phyloP scores from a whole-genome alignment of 2,113 vertebrate genomes.

The Mionectes macconnelli region DNA sequence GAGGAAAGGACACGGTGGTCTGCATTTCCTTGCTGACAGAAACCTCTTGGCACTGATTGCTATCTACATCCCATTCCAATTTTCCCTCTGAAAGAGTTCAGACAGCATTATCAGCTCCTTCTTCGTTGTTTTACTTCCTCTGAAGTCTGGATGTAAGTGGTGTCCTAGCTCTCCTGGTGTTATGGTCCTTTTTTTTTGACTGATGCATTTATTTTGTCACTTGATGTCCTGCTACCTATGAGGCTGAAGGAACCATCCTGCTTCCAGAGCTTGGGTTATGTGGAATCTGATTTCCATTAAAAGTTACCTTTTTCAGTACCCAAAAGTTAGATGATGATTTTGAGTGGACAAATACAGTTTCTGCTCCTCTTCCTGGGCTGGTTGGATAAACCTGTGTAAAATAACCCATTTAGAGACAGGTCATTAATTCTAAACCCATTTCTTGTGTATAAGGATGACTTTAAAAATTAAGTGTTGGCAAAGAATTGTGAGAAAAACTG shows the following conservation, averaged over 20 bases:
- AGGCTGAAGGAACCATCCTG: not conserved
- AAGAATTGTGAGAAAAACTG: not conserved
- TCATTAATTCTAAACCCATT: not conserved
- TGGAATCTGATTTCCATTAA: not conserved
- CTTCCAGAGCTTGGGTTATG: not conserved
- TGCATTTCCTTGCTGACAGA: not conserved
- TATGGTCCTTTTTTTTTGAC: not conserved
- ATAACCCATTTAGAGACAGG: accelerated
- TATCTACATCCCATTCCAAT: constrained; percentile 25
- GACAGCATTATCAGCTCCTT: constrained; percentile 6
- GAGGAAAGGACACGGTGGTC: not conserved
- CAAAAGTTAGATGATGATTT: not conserved
- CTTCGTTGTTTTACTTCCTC: constrained; percentile 11
- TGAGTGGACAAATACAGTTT: not conserved
- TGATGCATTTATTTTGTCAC: not conserved
- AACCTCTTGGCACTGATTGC: not conserved
- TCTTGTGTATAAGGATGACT: not conserved
- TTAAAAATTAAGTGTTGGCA: not conserved
- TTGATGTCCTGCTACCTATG: accelerated
- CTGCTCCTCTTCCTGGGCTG: not conserved
- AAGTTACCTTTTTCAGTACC: not conserved
- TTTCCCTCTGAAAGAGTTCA: constrained; percentile 52
- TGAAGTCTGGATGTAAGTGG: not conserved
- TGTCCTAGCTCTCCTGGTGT: not conserved
- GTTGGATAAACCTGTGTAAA: not conserved